These are phyloP conservation scores for Drymonia ruficornis DNA, from an alignment of 2,888 invertebrate species.

Conservation along the genomic window DNA sequence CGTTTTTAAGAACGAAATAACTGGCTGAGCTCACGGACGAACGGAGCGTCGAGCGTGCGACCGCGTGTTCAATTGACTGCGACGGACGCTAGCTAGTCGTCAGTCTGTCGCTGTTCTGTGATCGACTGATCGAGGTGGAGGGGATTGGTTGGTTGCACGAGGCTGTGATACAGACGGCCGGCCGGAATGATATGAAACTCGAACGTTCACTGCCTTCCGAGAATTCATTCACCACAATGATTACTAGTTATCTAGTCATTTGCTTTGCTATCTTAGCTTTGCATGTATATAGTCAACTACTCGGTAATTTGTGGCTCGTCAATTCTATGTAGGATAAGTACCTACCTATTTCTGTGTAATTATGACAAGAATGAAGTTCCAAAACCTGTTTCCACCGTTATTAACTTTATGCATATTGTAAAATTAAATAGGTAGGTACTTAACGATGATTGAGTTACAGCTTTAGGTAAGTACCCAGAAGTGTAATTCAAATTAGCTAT, in stretches of 20 bases:
- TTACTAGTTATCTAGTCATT: constrained; percentile 60
- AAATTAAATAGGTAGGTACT: too few species aligned
- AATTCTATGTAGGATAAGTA: constrained; percentile 29
- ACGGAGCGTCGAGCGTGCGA: not conserved
- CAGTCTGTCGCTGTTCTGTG: constrained; percentile 3
- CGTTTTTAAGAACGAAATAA: not conserved
- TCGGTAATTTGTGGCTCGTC: constrained; percentile 32
- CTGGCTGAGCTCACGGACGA: not conserved
- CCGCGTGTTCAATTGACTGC: not conserved
- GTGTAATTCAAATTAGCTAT: too few species aligned
- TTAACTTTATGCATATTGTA: too few species aligned
- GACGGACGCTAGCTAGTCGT: not conserved
- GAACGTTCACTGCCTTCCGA: constrained; percentile 68
- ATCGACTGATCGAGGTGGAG: constrained; percentile 23
- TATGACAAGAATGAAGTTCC: too few species aligned
- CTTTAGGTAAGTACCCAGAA: too few species aligned
- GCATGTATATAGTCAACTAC: constrained; percentile 51
- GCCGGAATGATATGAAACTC: constrained; percentile 50
- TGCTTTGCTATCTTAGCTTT: constrained; percentile 36
- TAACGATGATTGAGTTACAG: too few species aligned
- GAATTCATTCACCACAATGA: constrained; percentile 71
- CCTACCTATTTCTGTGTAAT: too few species aligned
- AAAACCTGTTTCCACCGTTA: too few species aligned
- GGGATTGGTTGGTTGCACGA: constrained; percentile 45
- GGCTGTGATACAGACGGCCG: constrained; percentile 45